Base-by-base conservation (phyloP, 53 echinoderm and acorn worm genomes). In the Echinarachnius parma region DNA sequence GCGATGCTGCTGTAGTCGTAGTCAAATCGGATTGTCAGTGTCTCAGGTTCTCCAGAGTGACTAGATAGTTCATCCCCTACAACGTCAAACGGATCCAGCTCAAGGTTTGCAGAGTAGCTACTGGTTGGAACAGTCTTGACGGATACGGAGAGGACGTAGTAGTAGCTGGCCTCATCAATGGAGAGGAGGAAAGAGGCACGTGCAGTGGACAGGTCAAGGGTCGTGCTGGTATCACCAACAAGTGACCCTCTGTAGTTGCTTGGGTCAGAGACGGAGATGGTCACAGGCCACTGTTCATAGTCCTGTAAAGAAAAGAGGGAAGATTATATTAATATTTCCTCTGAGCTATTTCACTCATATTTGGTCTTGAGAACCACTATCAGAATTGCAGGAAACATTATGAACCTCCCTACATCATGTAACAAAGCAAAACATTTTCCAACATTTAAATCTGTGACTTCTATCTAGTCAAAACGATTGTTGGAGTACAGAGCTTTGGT, bases 161-260 rank as follows among this genome's bases (percentile, higher is more conserved):
- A 68, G 37, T 85, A 66, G 21, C 98, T 89, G 28, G 60, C 22
- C 2, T 79, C 83, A 23, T 79, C 80, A 54, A 98, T 85, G 61
- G 83, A 79, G 30, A 98, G 75, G 31, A 79, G 75, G 65, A 98
- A 92, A 18, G 66, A 30, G 48, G 86, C 98, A 22, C 57, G 77
- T 28, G 81, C 83, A 1, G 81, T 83, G 53, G 34, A 22, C 18
- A 92, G 82, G 85, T 95, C 91, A 28, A 95, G 62, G 47, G 80
- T 77, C 21, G 74, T 63, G 24, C 59, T 75, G 21, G 67, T 16
- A 16, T 60, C 48, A 42, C 98, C 98, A 15, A 13, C 2, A 11
- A 98, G 76, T 24, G 53, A 37, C 28, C 98, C 98, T 30, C 48
- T 33, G 80, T 98, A 98, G 81, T 91, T 98, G 44, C 57, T 82